These are phyloP conservation scores for Helicoverpa armigera DNA, from an alignment of 1,140 invertebrate species.

Conservation along the genomic window DNA sequence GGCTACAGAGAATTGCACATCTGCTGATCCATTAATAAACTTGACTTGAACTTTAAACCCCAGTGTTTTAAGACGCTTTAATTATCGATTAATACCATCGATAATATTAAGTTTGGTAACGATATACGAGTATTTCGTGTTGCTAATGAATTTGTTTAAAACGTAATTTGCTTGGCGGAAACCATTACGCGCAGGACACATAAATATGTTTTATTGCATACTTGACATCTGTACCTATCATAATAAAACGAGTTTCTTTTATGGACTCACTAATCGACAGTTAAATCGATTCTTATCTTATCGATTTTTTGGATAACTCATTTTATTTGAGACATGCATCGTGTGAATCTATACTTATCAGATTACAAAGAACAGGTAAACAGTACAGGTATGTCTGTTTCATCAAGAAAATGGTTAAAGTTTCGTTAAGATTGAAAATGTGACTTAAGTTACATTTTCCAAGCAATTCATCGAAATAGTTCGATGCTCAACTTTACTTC, in stretches of 20 bases:
- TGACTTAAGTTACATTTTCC: no score
- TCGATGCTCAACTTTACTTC: no score
- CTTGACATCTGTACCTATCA: constrained; percentile 55
- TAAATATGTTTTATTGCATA: constrained; percentile 60
- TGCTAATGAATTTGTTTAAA: constrained; percentile 59
- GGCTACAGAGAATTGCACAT: no score
- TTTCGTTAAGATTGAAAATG: no score
- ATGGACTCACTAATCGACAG: not conserved
- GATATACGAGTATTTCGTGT: constrained; percentile 18
- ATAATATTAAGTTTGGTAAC: constrained; percentile 23
- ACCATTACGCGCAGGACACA: constrained; percentile 61
- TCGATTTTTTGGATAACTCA: not conserved
- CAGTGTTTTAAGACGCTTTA: not conserved
- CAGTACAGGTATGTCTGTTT: not conserved
- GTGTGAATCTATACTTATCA: not conserved
- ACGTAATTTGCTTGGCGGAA: constrained; percentile 59
- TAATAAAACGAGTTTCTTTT: constrained; percentile 42
- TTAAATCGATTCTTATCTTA: not conserved
- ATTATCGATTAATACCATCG: constrained; percentile 15
- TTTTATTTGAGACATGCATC: not conserved
- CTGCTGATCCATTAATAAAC: not conserved
- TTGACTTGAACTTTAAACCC: not conserved
- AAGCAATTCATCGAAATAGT: no score
- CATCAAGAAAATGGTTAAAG: not conserved
- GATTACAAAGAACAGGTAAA: not conserved